Conservation (phyloP, 2,888 invertebrate genomes). For the Pachliopta kotzebuea region DNA sequence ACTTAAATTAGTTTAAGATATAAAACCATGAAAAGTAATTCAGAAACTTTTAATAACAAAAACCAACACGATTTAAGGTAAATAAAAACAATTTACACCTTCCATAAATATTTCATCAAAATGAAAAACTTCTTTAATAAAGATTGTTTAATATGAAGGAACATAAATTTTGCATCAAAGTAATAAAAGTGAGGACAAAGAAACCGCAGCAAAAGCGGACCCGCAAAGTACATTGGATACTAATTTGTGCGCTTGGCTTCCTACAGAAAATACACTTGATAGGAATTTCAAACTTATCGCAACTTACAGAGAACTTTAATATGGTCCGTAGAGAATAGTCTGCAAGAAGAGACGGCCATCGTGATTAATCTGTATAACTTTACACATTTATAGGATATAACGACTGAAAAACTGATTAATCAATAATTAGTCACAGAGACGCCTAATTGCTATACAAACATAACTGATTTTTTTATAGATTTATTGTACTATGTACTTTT, state of each 20-base stretch:
- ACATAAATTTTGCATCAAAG: slow-evolving; percentile 6
- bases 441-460: no score
- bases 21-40: neutral
- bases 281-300: neutral
- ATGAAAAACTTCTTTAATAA: slow-evolving; percentile 2
- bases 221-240: slow-evolving; percentile 2
- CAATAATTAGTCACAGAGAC: no score
- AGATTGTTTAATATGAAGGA: neutral
- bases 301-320: neutral
- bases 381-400: no score
- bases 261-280: neutral
- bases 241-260: slow-evolving; percentile 1
- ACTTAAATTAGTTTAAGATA: neutral
- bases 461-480: no score
- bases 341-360: neutral
- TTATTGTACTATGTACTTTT: no score
- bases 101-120: neutral
- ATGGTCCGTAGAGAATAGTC: neutral
- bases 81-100: neutral
- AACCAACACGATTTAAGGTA: neutral
- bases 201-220: slow-evolving; percentile 7
- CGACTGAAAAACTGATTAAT: no score
- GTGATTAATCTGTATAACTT: neutral
- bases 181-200: slow-evolving; percentile 2
- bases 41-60: neutral